A percentile compares a stretch with the other conserved stretches of the same genome.
phyloP scores from a whole-genome alignment of 2,888 invertebrate genomes.

The Ernsta delagoae region DNA sequence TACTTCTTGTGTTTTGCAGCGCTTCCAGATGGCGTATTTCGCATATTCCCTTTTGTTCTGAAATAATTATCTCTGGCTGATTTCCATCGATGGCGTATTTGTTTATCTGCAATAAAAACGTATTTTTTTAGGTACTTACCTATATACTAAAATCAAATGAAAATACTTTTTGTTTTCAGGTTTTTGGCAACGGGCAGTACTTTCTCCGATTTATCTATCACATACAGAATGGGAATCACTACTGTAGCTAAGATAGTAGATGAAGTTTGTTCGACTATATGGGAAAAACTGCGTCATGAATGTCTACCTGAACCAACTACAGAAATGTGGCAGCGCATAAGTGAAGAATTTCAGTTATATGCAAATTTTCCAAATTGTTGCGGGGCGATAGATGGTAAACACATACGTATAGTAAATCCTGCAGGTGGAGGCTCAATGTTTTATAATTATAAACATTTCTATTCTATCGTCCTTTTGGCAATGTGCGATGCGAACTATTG shows the following conservation, averaged over 20 bases:
- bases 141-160: slow-evolving; percentile 22
- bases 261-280: slow-evolving; percentile 42
- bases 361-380: slow-evolving; percentile 21
- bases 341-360: slow-evolving; percentile 38
- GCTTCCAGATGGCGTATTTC: slow-evolving; percentile 43
- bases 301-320: slow-evolving; percentile 39
- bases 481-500: slow-evolving; percentile 4
- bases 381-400: slow-evolving; percentile 4
- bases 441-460: slow-evolving; percentile 4
- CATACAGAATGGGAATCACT: slow-evolving; percentile 45
- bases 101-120: slow-evolving; percentile 44
- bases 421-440: slow-evolving; percentile 4
- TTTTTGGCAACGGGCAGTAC: slow-evolving; percentile 47
- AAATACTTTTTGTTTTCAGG: slow-evolving; percentile 45
- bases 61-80: slow-evolving; percentile 42
- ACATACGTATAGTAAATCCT: slow-evolving; percentile 4
- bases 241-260: slow-evolving; percentile 43
- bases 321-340: slow-evolving; percentile 41
- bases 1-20: slow-evolving; percentile 45
- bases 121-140: slow-evolving; percentile 4
- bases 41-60: slow-evolving; percentile 40
- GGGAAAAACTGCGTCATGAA: slow-evolving; percentile 42
- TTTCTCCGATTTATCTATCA: slow-evolving; percentile 46
- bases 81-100: slow-evolving; percentile 44
- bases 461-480: slow-evolving; percentile 4